Evolutionary conservation across 2,888 invertebrate genomes (phyloP), one percentile per base, ranked within the genome.

Genomic region (Trissonchulus latispiculum): DNA sequence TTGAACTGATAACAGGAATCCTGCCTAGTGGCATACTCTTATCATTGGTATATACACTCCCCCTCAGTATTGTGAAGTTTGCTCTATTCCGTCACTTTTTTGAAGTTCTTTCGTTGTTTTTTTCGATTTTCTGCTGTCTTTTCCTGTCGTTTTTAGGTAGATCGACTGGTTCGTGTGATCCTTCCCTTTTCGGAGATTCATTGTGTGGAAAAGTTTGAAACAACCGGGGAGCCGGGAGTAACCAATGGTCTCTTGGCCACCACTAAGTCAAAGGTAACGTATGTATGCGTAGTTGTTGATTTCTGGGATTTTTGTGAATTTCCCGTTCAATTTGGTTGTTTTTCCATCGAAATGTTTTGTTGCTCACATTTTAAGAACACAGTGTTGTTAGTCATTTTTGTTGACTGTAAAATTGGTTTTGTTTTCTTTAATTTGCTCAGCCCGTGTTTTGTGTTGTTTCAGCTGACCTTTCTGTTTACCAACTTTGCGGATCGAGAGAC

Each of bases 121-220:
- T n/a, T n/a, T n/a, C n/a, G n/a, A n/a, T n/a, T n/a, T n/a, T n/a
- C n/a, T n/a, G n/a, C n/a, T n/a, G n/a, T n/a, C n/a, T 66, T n/a
- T 66, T n/a, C n/a, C 29, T n/a, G n/a, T n/a, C n/a, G n/a, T 37
- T 29, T 74, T 64, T 61, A 75, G 76, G 72, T 76, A 15, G 61
- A 35, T 1, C 71, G 72, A 18, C 76, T 80, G 62, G 81, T 81
- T 2, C 77, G 77, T 3, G 68, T 82, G 68, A 76, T 81, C 28
- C 67, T 81, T 18, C 78, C 80, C 8, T 73, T 80, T 69, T 71
- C 76, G 59, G 78, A 80, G 64, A 77, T 81, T 37, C 70, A 73
- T 3, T 76, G 76, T 15, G 78, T 79, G n/a, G 81, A 82, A 76
- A 78, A 79, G 61, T 79, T 78, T 71, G 76, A 74, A 28, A 75